Conservation (phyloP, 2,113 vertebrate species). For the rat (Rattus norvegicus) region GRCr8 NC_086031.1:75881501-75882000, state of each 20-base stretch:
- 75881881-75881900: not conserved
- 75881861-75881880: not conserved
- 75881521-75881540: no score
- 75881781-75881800: not conserved
- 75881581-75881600: not conserved
- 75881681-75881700: not conserved
- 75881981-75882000: conserved; percentile 29
- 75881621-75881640: not conserved
- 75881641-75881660: not conserved
- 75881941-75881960: conserved; percentile 47
- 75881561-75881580: not conserved
- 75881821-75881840: not conserved
- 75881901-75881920: not conserved
- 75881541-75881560: not conserved
- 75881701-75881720: not conserved
- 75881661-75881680: not conserved
- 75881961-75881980: conserved; percentile 41
- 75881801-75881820: not conserved
- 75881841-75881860: not conserved
- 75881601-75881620: not conserved
- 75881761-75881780: not conserved
- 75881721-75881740: not conserved
- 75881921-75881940: not conserved
- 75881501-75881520: not conserved
- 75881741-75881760: not conserved